A percentile compares a stretch with the other conserved stretches of the same genome.
Conservation (phyloP, 2,113 vertebrate species). For the Gambusia holbrooki region DNA sequence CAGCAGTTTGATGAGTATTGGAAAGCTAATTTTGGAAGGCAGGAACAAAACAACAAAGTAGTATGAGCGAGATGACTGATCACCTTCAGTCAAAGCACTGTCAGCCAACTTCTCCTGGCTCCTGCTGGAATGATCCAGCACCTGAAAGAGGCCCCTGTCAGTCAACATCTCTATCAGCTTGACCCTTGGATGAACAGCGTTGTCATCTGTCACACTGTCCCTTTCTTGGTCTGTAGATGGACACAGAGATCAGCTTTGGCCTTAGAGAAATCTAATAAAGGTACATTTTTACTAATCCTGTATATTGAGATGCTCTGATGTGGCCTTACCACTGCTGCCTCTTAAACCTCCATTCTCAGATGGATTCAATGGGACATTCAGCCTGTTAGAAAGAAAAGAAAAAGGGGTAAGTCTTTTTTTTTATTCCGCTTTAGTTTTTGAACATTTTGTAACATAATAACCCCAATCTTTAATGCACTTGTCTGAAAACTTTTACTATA, state of each 20-base stretch:
- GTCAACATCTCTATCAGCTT: slow-evolving; percentile 78
- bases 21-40: neutral
- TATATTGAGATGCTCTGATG: neutral
- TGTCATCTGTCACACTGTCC: slow-evolving; percentile 69
- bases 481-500: neutral
- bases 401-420: neutral
- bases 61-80: slow-evolving; percentile 16
- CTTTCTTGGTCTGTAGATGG: slow-evolving; percentile 73
- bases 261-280: slow-evolving; percentile 30
- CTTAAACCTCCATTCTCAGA: slow-evolving; percentile 77
- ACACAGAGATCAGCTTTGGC: slow-evolving; percentile 31
- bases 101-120: slow-evolving; percentile 70
- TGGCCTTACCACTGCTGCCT: slow-evolving; percentile 64
- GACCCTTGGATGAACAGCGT: slow-evolving; percentile 59
- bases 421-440: neutral
- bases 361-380: slow-evolving; percentile 60
- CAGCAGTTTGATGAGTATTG: slow-evolving; percentile 11
- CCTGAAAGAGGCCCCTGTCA: slow-evolving; percentile 74
- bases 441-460: neutral
- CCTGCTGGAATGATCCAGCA: slow-evolving; percentile 73
- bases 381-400: slow-evolving; percentile 50
- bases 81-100: slow-evolving; percentile 80
- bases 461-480: neutral
- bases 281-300: slow-evolving; percentile 11
- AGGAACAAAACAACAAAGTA: neutral